Evolutionary conservation across 2,797 vertebrate genomes (phyloP).

Genomic region (Spinus pinus): DNA sequence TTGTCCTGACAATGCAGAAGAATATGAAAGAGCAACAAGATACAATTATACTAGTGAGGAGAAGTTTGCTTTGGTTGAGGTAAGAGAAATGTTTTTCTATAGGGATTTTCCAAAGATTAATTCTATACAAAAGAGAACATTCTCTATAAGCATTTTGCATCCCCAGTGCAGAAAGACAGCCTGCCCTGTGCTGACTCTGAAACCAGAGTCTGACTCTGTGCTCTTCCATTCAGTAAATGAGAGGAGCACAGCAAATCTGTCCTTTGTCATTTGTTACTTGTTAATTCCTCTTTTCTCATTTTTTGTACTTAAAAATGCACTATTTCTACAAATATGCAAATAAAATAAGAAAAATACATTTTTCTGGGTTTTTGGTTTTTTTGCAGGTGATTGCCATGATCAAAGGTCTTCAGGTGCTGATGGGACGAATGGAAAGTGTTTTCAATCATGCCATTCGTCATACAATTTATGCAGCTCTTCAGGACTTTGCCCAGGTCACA

Average conservation of each 20-base stretch:
- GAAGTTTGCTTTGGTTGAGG: conserved; percentile 98
- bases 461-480: conserved; percentile 94
- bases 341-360: not conserved
- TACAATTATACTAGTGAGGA: conserved; percentile 99
- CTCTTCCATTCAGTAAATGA: not conserved
- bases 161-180: not conserved
- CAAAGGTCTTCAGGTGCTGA: conserved; percentile 95
- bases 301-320: not conserved
- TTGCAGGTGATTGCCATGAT: conserved; percentile 97
- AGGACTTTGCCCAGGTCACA: conserved; percentile 94
- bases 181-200: not conserved
- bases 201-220: not conserved
- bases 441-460: conserved; percentile 98
- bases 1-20: conserved; percentile 95
- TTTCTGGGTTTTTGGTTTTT: not conserved
- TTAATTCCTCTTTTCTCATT: not conserved
- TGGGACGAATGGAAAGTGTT: conserved; percentile 99
- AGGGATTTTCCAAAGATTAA: not conserved
- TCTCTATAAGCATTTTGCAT: not conserved
- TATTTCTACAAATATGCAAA: not conserved
- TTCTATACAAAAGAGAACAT: not conserved
- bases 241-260: not conserved
- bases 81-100: conserved; percentile 40
- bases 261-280: not conserved
- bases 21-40: conserved; percentile 95